Conservation (phyloP, 2,888 invertebrate species). For the Lasioglossum calceatum region DNA sequence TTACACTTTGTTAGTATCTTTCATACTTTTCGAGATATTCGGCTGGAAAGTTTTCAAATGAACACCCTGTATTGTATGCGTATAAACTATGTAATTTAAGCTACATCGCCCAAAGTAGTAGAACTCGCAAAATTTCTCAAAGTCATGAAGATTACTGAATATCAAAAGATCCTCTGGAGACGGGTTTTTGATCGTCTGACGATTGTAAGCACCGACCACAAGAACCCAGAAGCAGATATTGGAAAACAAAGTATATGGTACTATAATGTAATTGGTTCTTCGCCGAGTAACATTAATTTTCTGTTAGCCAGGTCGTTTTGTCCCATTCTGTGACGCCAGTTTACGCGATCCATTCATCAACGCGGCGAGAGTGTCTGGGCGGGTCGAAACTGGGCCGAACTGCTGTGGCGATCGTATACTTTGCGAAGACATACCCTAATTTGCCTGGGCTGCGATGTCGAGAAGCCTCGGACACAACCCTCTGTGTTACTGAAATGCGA, state of each 20-base stretch:
- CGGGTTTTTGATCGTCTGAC: background rate
- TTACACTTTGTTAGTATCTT: too few relatives aligned
- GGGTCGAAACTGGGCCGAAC: slow-evolving; percentile 40
- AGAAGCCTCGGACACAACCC: background rate
- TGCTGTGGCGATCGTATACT: background rate
- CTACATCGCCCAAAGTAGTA: too few relatives aligned
- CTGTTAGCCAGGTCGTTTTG: background rate
- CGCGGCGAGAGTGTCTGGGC: background rate
- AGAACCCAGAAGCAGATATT: background rate
- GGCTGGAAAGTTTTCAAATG: too few relatives aligned
- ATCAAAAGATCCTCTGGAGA: background rate
- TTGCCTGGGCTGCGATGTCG: background rate
- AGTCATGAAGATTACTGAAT: background rate
- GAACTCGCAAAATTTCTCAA: too few relatives aligned
- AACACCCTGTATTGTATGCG: too few relatives aligned
- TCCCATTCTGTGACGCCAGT: slow-evolving; percentile 7
- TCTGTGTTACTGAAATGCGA: background rate
- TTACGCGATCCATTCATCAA: slow-evolving; percentile 42
- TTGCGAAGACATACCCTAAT: background rate
- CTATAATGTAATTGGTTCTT: background rate
- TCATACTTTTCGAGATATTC: too few relatives aligned
- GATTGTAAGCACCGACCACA: background rate
- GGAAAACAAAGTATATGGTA: background rate
- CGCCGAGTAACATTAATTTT: background rate
- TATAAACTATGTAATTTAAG: too few relatives aligned